Conservation (phyloP, 2,797 vertebrate species). For the Champsocephalus gunnari region DNA sequence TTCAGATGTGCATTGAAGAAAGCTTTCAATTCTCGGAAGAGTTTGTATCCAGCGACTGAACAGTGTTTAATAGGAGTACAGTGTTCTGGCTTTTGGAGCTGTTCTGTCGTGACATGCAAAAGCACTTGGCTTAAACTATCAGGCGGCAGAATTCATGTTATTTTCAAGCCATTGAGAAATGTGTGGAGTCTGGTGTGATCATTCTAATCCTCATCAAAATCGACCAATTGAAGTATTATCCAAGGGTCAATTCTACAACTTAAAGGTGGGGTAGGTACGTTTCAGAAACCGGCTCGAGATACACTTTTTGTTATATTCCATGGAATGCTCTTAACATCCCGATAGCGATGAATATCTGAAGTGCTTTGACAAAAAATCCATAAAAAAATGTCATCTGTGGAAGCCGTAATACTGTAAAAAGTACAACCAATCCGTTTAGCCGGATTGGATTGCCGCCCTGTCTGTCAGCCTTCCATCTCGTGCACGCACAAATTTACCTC, state of each 20-base stretch:
- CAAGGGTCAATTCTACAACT: not conserved
- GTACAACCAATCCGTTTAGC: too few relatives aligned
- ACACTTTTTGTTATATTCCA: too few relatives aligned
- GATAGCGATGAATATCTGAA: too few relatives aligned
- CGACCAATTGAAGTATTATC: not conserved
- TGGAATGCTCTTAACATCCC: too few relatives aligned
- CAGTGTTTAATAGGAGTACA: slow-evolving; percentile 54
- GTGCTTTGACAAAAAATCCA: too few relatives aligned
- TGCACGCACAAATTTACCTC: too few relatives aligned
- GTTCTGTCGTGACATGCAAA: slow-evolving; percentile 33
- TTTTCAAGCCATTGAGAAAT: not conserved
- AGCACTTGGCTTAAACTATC: slow-evolving; percentile 13
- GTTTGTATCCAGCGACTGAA: slow-evolving; percentile 38
- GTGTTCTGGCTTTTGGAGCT: slow-evolving; percentile 53
- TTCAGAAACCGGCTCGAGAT: too few relatives aligned
- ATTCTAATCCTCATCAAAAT: slow-evolving; percentile 8
- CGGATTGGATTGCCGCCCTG: too few relatives aligned
- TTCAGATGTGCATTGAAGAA: slow-evolving; percentile 58
- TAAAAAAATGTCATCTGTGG: too few relatives aligned
- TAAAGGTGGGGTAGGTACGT: too few relatives aligned
- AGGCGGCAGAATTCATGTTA: not conserved
- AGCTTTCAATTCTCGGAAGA: slow-evolving; percentile 51
- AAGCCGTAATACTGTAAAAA: too few relatives aligned
- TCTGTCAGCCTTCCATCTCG: too few relatives aligned
- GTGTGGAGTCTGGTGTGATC: not conserved